Evolutionary conservation across 2,797 vertebrate species (phyloP), one percentile per base, ranked within the genome.

Genomic region (Selene dorsalis): DNA sequence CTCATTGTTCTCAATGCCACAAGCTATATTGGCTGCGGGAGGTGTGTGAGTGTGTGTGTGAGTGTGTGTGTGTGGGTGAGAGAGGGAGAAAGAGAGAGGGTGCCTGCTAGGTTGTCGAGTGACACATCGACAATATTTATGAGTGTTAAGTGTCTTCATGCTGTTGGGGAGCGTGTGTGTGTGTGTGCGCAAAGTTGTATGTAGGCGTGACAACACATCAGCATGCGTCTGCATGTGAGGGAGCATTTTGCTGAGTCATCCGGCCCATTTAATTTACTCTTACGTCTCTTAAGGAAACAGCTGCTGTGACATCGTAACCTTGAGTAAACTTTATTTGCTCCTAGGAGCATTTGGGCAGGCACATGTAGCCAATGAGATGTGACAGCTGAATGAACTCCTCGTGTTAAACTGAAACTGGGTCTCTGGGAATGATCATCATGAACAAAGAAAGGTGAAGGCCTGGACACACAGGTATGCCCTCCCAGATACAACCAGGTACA

Each of bases 261-360:
- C 45, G 60, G 78, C 61, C 77, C 83, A 74, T 88, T 89, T 86
- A 50, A 88, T 89, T 90, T 84, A 83, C 77, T 83, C 50, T 48
- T 48, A 48, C 41, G 17, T 86, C 77, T 90, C 78, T 87, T 83
- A 57, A 70, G 87, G 78, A 90, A 92, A 89, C 82, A 85, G 87
- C 87, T 89, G 87, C 84, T 79, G 60, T 84, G 71, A 88, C 86
- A 84, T 75, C 3, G 60, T 82, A 88, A 90, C 88, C 87, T 88
- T 90, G 87, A 77, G 68, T 88, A 83, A 85, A 87, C 81, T 89
- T 86, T 86, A 83, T 78, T 84, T 86, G 84, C 84, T 86, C 14
- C 9, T 58, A 60, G 68, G 63, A 69, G 28, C 45, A 5, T 84
- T 89, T 83, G 81, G 73, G 79, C 56, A 30, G 68, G 73, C 38